Conservation (phyloP, 2,113 vertebrate species). For the Columbina picui region DNA sequence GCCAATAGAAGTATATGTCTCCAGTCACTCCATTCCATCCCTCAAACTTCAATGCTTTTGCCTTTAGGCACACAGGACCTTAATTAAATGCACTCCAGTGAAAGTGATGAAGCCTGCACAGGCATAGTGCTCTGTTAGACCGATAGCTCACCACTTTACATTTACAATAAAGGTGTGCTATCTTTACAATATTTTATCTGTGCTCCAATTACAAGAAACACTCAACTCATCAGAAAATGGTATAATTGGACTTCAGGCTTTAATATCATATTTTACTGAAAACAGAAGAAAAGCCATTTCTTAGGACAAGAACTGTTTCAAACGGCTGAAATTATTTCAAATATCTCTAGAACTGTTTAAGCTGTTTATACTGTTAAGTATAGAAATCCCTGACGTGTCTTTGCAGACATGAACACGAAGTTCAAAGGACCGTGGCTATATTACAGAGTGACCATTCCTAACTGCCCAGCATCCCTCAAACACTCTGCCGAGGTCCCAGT, state of each 20-base stretch:
- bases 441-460: neutral
- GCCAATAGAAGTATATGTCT: neutral
- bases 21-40: neutral
- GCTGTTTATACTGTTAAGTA: too few relatives aligned
- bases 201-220: neutral
- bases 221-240: neutral
- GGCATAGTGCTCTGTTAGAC: neutral
- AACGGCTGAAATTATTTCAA: neutral
- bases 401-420: neutral
- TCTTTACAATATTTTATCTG: neutral
- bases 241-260: neutral
- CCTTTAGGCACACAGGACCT: neutral
- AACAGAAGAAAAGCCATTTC: neutral
- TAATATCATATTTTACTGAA: neutral
- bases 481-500: neutral
- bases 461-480: neutral
- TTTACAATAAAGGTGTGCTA: neutral
- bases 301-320: neutral
- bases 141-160: neutral
- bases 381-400: neutral
- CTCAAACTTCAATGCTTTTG: neutral
- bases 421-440: neutral
- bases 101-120: neutral
- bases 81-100: neutral
- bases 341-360: neutral